phyloP scores from a whole-genome alignment of 1,140 invertebrate genomes.

The Carposina sasakii region DNA sequence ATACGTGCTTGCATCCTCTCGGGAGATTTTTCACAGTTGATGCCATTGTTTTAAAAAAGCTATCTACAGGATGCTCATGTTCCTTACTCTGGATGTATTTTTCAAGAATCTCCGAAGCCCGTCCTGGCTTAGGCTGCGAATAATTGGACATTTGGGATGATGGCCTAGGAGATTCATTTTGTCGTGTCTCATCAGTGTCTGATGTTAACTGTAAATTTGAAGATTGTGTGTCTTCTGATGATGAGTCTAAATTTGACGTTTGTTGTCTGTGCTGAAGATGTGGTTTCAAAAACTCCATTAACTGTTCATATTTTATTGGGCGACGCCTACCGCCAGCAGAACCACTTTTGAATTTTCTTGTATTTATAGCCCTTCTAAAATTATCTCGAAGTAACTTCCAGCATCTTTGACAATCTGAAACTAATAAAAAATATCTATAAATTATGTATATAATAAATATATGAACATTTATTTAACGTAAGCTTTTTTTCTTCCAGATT shows the following conservation, averaged over 20 bases:
- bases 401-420: not conserved
- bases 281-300: slow-evolving; percentile 4
- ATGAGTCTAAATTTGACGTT: slow-evolving; percentile 4
- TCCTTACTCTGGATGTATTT: not conserved
- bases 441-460: no score
- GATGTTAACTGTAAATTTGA: no score
- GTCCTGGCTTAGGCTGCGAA: not conserved
- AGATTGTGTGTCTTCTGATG: not conserved
- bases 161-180: no score
- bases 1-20: not conserved
- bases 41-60: slow-evolving; percentile 4
- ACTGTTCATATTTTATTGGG: slow-evolving; percentile 6
- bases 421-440: not conserved
- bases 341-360: slow-evolving; percentile 6
- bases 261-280: not conserved
- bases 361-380: no score
- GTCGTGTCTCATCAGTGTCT: not conserved
- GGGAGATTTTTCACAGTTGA: not conserved
- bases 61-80: not conserved
- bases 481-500: no score
- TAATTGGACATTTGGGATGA: no score
- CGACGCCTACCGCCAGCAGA: not conserved
- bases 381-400: slow-evolving; percentile 4
- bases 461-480: no score
- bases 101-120: no score